Base-by-base conservation (phyloP, 2,797 vertebrate species). In the Hafferia zeledoni region DNA sequence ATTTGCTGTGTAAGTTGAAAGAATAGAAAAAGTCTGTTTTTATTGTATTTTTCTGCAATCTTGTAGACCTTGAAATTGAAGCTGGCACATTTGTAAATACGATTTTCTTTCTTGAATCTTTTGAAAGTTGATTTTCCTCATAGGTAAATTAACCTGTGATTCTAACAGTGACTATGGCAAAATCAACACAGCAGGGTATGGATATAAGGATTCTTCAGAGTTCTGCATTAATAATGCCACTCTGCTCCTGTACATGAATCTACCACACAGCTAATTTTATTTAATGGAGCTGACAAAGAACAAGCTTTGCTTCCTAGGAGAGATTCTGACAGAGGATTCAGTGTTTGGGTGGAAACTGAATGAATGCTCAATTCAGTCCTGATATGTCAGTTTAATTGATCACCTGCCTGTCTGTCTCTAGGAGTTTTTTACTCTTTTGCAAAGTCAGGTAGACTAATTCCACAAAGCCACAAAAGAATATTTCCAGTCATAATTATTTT, bases 61-160 rank as follows among this genome's bases (percentile, higher is more conserved):
- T 86, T 87, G 28, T 83, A 96, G 89, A 93, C 80, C 94, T 96
- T 97, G 85, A 97, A 98, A 97, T 94, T 81, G 90, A 96, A 96
- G 77, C 75, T 96, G 94, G 41, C 86, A 83, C 76, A 47, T 96
- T 81, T 95, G 63, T 94, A 97, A 96, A 97, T 95, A 83, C 0
- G 11, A 77, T 96, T 96, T 95, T 91, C 83, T 95, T 95, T 71
- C 64, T 81, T 94, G 80, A 78, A 72, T 91, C 72, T 97, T 95
- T 79, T 75, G 68, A 83, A 96, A 96, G 89, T 93, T 95, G 70
- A 67, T 96, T 95, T 95, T 74, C 71, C 94, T 89, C 61, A 27
- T 87, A 91, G 72, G 85, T 94, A 90, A 96, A 96, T 94, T 89
- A 94, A 90, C 68, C 85, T 86, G 60, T 85, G 89, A 93, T 95